A percentile compares a stretch with the other conserved stretches of the same genome.
Evolutionary conservation across 1,140 invertebrate species (phyloP).

Genomic region (Brachionus manjavacas): DNA sequence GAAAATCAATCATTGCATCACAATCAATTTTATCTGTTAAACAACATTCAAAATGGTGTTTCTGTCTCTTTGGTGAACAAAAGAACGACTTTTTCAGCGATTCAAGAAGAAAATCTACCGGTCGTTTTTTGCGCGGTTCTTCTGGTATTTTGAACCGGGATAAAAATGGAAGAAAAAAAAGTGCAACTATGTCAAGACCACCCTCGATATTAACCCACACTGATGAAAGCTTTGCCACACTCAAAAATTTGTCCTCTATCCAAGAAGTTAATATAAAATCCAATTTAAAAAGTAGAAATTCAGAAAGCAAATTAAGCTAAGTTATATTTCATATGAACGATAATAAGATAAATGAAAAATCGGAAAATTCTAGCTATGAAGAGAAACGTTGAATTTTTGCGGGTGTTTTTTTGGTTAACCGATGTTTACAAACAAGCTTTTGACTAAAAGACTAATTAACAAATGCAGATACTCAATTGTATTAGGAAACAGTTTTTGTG

Average conservation of each 20-base stretch:
- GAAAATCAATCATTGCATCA: background rate
- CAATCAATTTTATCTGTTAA: background rate
- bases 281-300: background rate
- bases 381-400: background rate
- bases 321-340: background rate
- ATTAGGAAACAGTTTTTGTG: background rate
- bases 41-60: background rate
- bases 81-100: slow-evolving; percentile 40
- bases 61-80: slow-evolving; percentile 29
- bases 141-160: background rate
- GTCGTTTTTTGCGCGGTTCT: background rate
- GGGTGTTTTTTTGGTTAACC: background rate
- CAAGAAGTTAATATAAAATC: background rate
- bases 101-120: background rate
- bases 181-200: background rate
- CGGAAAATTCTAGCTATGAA: background rate
- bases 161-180: background rate
- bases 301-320: background rate
- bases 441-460: background rate
- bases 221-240: background rate
- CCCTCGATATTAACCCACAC: background rate
- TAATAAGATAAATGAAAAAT: background rate
- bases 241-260: background rate
- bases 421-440: background rate
- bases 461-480: background rate